Conservation (phyloP, 2,888 invertebrate genomes). For the Diploptera punctata region DNA sequence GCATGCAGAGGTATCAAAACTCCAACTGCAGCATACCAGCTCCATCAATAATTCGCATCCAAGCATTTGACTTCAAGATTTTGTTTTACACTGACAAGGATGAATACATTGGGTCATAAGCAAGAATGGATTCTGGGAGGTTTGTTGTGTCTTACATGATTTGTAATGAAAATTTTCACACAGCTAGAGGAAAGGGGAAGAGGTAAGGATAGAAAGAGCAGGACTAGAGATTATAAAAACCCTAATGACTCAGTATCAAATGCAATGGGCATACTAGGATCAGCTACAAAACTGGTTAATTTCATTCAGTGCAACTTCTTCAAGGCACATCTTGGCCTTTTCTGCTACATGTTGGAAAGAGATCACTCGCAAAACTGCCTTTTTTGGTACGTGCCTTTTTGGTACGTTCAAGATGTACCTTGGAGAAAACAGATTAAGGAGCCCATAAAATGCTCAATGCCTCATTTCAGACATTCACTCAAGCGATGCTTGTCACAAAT, state of each 20-base stretch:
- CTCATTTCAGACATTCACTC: slow-evolving; percentile 39
- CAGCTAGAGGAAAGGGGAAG: slow-evolving; percentile 35
- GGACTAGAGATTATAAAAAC: slow-evolving; percentile 47
- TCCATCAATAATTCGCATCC: slow-evolving; percentile 33
- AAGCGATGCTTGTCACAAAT: slow-evolving; percentile 41
- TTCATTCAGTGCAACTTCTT: slow-evolving; percentile 36
- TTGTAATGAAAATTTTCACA: slow-evolving; percentile 39
- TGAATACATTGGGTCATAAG: slow-evolving; percentile 41
- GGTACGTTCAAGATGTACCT: slow-evolving; percentile 38
- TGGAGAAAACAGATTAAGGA: slow-evolving; percentile 39
- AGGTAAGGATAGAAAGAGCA: slow-evolving; percentile 43
- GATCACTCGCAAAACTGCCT: background rate
- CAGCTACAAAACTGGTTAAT: slow-evolving; percentile 42
- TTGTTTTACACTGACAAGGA: slow-evolving; percentile 37
- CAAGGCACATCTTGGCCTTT: slow-evolving; percentile 40
- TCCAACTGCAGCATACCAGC: slow-evolving; percentile 34
- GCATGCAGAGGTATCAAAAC: slow-evolving; percentile 34
- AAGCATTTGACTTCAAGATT: slow-evolving; percentile 37
- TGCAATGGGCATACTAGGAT: slow-evolving; percentile 44
- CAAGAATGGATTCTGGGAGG: slow-evolving; percentile 28
- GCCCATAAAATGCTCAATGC: slow-evolving; percentile 39
- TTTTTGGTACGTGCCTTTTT: no score
- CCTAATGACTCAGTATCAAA: slow-evolving; percentile 44
- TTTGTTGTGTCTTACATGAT: slow-evolving; percentile 14
- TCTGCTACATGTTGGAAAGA: background rate